These are phyloP conservation scores for Pyxicephalus adspersus DNA, from an alignment of 2,113 vertebrate genomes.

Conservation along the genomic window DNA sequence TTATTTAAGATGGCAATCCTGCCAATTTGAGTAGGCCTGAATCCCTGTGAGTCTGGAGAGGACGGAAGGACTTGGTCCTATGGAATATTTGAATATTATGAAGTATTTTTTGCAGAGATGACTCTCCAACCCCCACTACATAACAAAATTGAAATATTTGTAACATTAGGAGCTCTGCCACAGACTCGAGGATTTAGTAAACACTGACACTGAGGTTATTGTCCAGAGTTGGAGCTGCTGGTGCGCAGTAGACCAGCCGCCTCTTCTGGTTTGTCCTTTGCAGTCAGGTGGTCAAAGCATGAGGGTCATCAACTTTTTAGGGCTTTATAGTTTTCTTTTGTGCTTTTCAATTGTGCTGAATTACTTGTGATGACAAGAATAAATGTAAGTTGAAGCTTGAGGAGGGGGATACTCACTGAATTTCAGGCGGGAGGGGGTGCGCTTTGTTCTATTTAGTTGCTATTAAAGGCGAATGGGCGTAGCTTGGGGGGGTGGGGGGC, in stretches of 20 bases:
- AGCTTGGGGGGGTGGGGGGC: constrained; percentile 5
- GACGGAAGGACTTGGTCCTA: neutral
- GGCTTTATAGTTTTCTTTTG: constrained; percentile 48
- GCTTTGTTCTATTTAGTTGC: neutral
- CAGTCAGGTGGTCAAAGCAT: neutral
- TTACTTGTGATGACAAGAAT: constrained; percentile 1
- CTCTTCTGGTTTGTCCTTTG: constrained; percentile 44
- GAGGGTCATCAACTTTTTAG: constrained; percentile 43
- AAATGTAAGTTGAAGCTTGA: neutral
- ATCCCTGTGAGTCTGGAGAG: constrained; percentile 53
- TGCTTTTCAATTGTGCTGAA: constrained; percentile 11
- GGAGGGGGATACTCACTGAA: neutral
- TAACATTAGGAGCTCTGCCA: constrained; percentile 34
- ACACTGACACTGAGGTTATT: constrained; percentile 2
- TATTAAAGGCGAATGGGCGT: constrained; percentile 7
- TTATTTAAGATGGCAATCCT: constrained; percentile 14
- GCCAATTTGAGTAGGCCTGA: neutral
- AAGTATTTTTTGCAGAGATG: too few relatives aligned
- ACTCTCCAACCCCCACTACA: too few relatives aligned
- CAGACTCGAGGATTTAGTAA: constrained; percentile 30
- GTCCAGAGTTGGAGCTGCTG: constrained; percentile 13
- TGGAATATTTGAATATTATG: too few relatives aligned
- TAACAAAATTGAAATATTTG: too few relatives aligned
- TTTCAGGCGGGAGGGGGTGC: neutral
- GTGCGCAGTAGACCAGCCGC: constrained; percentile 36